Percentiles rank a stretch among this genome's conserved stretches.
phyloP scores from a whole-genome alignment of 2,113 vertebrate species.

The Cranoglanis bouderius region DNA sequence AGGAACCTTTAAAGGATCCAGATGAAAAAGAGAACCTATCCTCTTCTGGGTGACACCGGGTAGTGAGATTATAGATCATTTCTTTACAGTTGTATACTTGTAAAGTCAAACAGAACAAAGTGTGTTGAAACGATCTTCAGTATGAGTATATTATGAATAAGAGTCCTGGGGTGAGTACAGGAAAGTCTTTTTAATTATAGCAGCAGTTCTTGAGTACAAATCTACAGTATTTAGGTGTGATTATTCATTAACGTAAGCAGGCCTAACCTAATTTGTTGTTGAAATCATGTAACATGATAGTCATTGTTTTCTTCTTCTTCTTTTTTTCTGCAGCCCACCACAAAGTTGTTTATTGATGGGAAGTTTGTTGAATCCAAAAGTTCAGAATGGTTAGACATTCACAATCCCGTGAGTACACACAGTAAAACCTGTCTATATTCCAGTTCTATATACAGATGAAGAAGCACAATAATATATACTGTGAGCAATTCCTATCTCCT shows the following conservation, averaged over 20 bases:
- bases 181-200: neutral
- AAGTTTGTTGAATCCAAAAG: slow-evolving; percentile 92
- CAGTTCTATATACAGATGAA: neutral
- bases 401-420: slow-evolving; percentile 81
- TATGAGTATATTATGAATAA: neutral
- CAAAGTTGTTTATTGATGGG: slow-evolving; percentile 96
- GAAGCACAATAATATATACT: neutral
- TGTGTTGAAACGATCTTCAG: neutral
- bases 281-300: neutral
- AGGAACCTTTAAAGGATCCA: neutral
- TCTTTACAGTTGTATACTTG: neutral
- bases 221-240: neutral
- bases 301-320: neutral
- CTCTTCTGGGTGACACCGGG: neutral
- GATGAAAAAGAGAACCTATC: neutral
- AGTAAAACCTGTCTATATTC: neutral
- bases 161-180: neutral
- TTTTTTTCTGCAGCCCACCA: slow-evolving; percentile 79
- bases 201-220: neutral
- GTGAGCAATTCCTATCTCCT: neutral
- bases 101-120: neutral
- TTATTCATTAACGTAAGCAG: no score
- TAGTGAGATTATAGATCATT: neutral
- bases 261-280: neutral
- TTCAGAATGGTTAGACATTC: slow-evolving; percentile 92